Evolutionary conservation across 2,797 vertebrate species (phyloP), one percentile per base, ranked within the genome.

Genomic region (Melanotaenia nigrans): DNA sequence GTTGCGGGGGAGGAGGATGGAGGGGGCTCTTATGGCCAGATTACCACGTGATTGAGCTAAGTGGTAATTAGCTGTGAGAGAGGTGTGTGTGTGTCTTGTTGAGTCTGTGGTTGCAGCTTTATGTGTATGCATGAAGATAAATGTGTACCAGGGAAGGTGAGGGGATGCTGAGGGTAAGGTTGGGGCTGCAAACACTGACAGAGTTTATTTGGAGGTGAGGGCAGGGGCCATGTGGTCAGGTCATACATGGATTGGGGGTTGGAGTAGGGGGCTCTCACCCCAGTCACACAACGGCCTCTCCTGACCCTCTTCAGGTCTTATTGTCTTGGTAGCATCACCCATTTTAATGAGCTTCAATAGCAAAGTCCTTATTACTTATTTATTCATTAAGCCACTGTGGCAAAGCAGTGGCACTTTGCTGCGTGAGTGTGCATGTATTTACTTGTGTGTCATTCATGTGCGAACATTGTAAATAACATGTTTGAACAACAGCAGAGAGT

Each of bases 261-360:
- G 36, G 24, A 18, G 64, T 68, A 62, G 24, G 45, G 36, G 68
- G 65, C 36, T 57, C 74, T 81, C 73, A 73, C 76, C 82, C 61
- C 58, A 73, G 73, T 77, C 57, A 67, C 73, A 58, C 70, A 67
- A 56, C 63, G 16, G 76, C 84, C 75, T 79, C 63, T 77, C 65
- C 75, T 87, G 89, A 93, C 92, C 90, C 90, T 90, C 86, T 77
- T 85, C 71, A 77, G 75, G 87, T 91, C 91, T 90, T 90, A 88
- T 89, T 90, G 88, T 91, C 88, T 76, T 82, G 71, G 84, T 80
- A 86, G 84, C 87, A 74, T 92, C 90, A 89, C 87, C 78, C 88
- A 92, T 94, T 93, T 93, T 94, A 94, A 95, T 94, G 92, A 94
- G 92, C 87, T 87, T 84, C 87, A 91, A 90, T 93, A 93, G 92